Evolutionary conservation across 2,797 vertebrate genomes (phyloP).

Genomic region (Mus caroli): DNA sequence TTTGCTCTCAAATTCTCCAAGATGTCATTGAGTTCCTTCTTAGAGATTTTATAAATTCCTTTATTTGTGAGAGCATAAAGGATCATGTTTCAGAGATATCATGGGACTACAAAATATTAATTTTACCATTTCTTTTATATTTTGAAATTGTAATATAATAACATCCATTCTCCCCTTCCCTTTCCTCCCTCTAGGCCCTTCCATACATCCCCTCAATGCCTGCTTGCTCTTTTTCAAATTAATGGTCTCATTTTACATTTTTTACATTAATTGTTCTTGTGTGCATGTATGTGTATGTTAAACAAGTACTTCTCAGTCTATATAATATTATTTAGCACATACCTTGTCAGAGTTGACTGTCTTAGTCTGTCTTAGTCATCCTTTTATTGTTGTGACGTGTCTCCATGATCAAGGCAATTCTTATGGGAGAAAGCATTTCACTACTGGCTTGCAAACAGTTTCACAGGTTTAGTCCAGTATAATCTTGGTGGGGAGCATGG

Average conservation of each 20-base stretch:
- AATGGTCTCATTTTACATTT: neutral
- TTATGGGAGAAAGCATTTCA: neutral
- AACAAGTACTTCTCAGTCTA: neutral
- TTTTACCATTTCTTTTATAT: neutral
- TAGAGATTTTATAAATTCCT: neutral
- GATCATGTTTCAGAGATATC: conserved; percentile 14
- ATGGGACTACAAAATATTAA: neutral
- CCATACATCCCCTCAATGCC: neutral
- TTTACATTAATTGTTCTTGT: too few species aligned
- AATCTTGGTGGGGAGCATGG: neutral
- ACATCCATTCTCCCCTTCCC: neutral
- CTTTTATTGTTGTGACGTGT: neutral
- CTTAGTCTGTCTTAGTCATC: neutral
- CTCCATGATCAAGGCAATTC: neutral
- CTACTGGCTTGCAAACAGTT: neutral
- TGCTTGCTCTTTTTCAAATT: neutral
- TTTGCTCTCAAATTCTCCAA: neutral
- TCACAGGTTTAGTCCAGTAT: neutral
- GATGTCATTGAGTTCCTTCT: neutral
- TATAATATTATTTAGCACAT: neutral
- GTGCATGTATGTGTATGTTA: neutral
- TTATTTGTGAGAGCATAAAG: conserved; percentile 52
- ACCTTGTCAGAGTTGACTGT: neutral
- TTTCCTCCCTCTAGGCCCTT: neutral
- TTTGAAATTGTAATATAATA: neutral